Percentiles rank a stretch among this genome's conserved stretches.
Conservation (phyloP, 2,797 vertebrate species). For the Ctenosaura bakeri region DNA sequence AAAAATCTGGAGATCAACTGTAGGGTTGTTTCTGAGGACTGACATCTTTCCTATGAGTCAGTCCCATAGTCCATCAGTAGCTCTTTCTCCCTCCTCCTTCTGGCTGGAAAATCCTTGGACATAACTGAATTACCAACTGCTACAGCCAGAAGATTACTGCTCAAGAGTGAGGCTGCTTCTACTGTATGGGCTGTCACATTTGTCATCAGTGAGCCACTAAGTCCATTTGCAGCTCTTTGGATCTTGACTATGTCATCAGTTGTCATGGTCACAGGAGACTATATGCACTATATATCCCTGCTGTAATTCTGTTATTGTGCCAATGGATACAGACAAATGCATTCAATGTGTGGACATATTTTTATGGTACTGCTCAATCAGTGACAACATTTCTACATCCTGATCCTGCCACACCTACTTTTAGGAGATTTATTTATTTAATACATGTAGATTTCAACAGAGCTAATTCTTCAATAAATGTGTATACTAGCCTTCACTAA, state of each 20-base stretch:
- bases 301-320: neutral
- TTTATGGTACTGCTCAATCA: neutral
- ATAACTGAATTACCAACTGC: neutral
- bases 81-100: neutral
- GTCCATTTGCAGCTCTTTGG: neutral
- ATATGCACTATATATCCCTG: neutral
- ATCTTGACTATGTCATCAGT: neutral
- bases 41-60: neutral
- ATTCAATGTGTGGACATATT: neutral
- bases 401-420: neutral
- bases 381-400: neutral
- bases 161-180: neutral
- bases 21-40: neutral
- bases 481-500: neutral
- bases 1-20: neutral
- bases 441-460: neutral
- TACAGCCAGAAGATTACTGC: neutral
- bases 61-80: neutral
- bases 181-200: neutral
- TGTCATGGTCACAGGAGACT: neutral
- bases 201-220: neutral
- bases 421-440: neutral
- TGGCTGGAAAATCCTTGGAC: neutral
- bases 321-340: neutral
- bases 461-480: neutral